These are phyloP conservation scores for Malurus cyaneus DNA, from an alignment of 2,113 vertebrate genomes.

Conservation along the genomic window DNA sequence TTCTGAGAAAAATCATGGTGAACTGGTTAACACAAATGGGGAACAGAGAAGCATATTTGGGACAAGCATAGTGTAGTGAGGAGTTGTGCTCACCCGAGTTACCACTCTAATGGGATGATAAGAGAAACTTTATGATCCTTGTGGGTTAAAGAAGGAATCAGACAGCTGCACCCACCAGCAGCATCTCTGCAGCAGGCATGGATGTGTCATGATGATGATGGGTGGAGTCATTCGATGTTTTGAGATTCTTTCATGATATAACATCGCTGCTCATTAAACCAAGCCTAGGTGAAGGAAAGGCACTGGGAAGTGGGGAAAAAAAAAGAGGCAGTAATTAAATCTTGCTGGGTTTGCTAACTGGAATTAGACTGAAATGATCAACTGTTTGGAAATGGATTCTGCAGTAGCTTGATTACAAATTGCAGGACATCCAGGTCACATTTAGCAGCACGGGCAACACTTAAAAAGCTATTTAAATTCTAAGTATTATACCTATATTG, in stretches of 20 bases:
- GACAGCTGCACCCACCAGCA: not conserved
- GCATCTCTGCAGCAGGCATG: not conserved
- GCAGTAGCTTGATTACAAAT: not conserved
- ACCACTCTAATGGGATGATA: not conserved
- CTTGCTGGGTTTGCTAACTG: not conserved
- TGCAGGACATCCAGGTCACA: not conserved
- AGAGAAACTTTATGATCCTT: not conserved
- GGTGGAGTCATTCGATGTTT: not conserved
- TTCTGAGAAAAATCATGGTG: not conserved
- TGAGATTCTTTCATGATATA: not conserved
- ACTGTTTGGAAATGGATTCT: constrained; percentile 5
- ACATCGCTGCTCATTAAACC: not conserved
- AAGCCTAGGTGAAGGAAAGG: not conserved
- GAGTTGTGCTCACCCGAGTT: not conserved
- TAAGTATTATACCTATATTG: constrained; percentile 29
- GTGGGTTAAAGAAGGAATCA: not conserved
- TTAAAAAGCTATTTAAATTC: constrained; percentile 1
- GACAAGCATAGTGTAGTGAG: not conserved
- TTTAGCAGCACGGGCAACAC: not conserved
- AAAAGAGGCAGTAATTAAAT: not conserved
- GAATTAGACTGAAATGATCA: not conserved
- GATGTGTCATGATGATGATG: not conserved
- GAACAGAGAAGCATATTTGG: not conserved
- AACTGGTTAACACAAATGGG: not conserved
- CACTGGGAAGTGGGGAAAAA: not conserved